Evolutionary conservation across 2,888 invertebrate genomes (phyloP).

Genomic region (Dascillus cervinus): DNA sequence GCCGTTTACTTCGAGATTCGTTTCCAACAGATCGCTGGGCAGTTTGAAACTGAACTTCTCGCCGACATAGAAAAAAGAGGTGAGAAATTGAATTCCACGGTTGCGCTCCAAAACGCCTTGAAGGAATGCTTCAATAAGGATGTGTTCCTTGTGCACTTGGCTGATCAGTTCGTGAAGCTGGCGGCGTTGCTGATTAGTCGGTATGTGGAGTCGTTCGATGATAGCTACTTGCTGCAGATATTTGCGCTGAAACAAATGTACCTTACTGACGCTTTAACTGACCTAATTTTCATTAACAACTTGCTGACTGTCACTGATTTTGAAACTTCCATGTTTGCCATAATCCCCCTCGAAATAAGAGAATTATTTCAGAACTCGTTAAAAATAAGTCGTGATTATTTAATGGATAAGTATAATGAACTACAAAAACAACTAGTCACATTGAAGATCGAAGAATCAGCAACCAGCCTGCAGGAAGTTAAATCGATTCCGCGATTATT

Average conservation of each 20-base stretch:
- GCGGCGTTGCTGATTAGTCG: conserved; percentile 76
- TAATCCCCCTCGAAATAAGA: conserved; percentile 26
- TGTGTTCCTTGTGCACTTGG: conserved; percentile 69
- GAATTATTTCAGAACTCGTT: conserved; percentile 25
- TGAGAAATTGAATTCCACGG: conserved; percentile 43
- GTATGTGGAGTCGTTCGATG: conserved; percentile 64
- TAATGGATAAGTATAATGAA: conserved; percentile 20
- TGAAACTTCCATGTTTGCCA: conserved; percentile 25
- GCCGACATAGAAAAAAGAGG: conserved; percentile 8
- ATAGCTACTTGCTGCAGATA: no score
- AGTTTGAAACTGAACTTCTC: conserved; percentile 46
- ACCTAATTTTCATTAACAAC: no score
- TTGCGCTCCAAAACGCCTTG: conserved; percentile 43
- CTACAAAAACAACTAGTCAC: conserved; percentile 26
- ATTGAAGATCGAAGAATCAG: conserved; percentile 40
- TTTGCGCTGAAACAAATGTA: no score
- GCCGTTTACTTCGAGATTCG: conserved; percentile 95
- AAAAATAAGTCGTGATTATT: conserved; percentile 22
- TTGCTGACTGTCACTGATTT: conserved; percentile 11
- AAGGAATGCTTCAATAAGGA: conserved; percentile 66
- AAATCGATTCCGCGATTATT: conserved; percentile 90
- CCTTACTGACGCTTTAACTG: no score
- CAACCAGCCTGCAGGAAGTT: conserved; percentile 67
- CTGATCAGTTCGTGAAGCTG: conserved; percentile 83
- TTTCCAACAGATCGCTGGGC: conserved; percentile 87